These are phyloP conservation scores for Ceyx cyanopectus DNA, from an alignment of 2,113 vertebrate species.

Conservation along the genomic window DNA sequence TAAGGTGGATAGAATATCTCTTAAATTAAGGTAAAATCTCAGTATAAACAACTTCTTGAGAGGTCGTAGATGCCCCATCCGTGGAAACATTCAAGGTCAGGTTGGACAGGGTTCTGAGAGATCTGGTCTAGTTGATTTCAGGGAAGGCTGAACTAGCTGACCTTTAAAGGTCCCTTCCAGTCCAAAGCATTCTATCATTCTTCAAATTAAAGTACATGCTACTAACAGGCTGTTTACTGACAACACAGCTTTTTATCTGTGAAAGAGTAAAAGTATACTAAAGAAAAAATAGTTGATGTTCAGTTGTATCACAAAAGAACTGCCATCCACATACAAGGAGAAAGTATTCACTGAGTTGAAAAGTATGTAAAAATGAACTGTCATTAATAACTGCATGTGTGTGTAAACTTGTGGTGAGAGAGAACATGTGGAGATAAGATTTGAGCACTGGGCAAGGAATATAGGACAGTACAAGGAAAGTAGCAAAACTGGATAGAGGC, in stretches of 20 bases:
- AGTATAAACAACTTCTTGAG: background rate
- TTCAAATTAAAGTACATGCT: background rate
- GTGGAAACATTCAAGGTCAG: background rate
- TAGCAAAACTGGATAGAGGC: accelerated
- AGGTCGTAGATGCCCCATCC: accelerated
- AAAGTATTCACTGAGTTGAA: background rate
- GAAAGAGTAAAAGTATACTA: background rate
- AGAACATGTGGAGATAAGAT: background rate
- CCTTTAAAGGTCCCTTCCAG: background rate
- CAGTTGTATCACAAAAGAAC: background rate
- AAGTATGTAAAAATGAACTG: background rate
- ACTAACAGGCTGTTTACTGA: background rate
- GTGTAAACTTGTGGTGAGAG: background rate
- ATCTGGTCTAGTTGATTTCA: too few relatives aligned
- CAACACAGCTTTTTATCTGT: background rate
- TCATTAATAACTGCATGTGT: background rate
- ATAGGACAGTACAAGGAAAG: background rate
- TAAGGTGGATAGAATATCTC: background rate
- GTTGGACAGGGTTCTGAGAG: background rate
- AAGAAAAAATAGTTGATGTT: background rate
- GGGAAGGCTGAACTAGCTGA: background rate
- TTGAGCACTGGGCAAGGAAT: background rate
- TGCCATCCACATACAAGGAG: background rate
- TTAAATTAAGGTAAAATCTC: background rate
- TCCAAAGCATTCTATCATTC: background rate